A percentile compares a stretch with the other conserved stretches of the same genome.
These are phyloP conservation scores for Arizona elegans DNA, from an alignment of 2,113 vertebrate species.

Conservation along the genomic window DNA sequence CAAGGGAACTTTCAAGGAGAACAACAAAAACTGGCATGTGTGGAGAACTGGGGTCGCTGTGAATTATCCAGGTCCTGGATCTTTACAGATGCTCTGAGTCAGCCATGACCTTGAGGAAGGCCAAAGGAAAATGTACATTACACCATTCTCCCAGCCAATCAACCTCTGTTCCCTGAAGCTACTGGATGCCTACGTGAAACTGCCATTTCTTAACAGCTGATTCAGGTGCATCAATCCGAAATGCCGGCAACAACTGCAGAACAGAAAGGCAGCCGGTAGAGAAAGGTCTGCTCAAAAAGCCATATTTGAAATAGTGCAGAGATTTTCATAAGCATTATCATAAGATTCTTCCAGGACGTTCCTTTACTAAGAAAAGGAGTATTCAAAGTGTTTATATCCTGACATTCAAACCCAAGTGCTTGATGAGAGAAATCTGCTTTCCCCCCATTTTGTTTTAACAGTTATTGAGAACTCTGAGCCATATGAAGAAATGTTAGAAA, in stretches of 20 bases:
- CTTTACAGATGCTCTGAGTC: constrained; percentile 29
- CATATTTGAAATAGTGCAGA: neutral
- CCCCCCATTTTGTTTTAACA: neutral
- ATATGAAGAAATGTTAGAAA: neutral
- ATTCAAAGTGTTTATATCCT: neutral
- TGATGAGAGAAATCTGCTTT: neutral
- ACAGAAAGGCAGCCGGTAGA: constrained; percentile 5
- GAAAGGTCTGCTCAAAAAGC: constrained; percentile 25
- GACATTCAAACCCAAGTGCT: neutral
- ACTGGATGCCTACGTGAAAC: constrained; percentile 28
- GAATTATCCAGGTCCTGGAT: constrained; percentile 48
- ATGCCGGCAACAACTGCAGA: neutral
- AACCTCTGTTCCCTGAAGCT: constrained; percentile 24
- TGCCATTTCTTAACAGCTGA: constrained; percentile 35
- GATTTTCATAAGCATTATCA: neutral
- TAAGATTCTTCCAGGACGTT: neutral
- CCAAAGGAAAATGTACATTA: constrained; percentile 41
- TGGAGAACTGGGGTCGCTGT: constrained; percentile 16
- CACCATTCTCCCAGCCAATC: constrained; percentile 20
- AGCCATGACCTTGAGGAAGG: constrained; percentile 40
- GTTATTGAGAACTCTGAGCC: neutral
- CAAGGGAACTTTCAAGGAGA: constrained; percentile 46
- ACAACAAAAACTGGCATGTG: constrained; percentile 30
- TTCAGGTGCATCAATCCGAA: constrained; percentile 21
- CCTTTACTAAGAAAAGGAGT: neutral